Base-by-base conservation (phyloP, 2,888 invertebrate genomes). In the Trachelus troglodyta region DNA sequence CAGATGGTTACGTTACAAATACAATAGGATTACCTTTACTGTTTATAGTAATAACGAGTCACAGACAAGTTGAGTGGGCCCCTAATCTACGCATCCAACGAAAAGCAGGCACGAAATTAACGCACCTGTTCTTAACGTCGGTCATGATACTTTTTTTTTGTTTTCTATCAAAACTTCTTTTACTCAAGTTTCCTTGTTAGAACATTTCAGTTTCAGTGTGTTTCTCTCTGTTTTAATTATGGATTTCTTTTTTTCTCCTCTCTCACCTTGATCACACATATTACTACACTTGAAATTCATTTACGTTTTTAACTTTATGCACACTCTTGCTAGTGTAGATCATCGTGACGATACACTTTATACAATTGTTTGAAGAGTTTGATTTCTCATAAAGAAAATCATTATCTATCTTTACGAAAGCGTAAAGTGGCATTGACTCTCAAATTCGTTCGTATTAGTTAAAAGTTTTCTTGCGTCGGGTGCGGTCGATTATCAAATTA, bases 21-120 rank as follows among this genome's bases (percentile, higher is more conserved):
- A 87, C 81, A 79, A 81, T 81, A 85, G 37, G 79, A 82, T 84
- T 81, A 83, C 80, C 83, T 75, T 75, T 77, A 81, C 80, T 76
- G 74, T 79, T 82, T 79, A 83, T 81, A 78, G 76, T 76, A 77
- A 82, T 81, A 76, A 74, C 85, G 79, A 81, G 81, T 87, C 83
- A 85, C 87, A 85, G 83, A 86, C 84, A 87, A 84, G 83, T 85
- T 85, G 88, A 56, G 56, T 89, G 90, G 90, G 90, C 89, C 90
- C 90, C 89, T 84, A 80, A 85, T 82, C 84, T 87, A 86, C 84
- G 86, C 83, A 84, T 86, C 83, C 83, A 89, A 88, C 87, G 85
- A 86, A 87, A 89, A 87, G 80, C 85, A 88, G 83, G 83, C 81
- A 83, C 85, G 83, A 77, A 77, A 80, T 79, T 34, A 68, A 35